Percentiles rank a stretch among this genome's conserved stretches.
Evolutionary conservation across 1,140 invertebrate species (phyloP).

Genomic region (Luehdorfia chinensis): DNA sequence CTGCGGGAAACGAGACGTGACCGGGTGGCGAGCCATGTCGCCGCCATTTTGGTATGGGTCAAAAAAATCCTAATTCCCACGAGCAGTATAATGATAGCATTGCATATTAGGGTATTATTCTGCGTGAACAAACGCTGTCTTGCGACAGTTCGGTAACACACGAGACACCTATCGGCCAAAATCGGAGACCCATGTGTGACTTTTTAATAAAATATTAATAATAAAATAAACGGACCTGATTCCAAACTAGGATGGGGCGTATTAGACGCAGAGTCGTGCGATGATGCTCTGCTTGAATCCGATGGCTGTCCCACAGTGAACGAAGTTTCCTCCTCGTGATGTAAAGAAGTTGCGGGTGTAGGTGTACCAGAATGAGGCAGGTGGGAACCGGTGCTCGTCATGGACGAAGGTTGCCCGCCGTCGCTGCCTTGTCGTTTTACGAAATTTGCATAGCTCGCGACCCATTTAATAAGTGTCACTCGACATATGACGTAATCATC

Average conservation of each 20-base stretch:
- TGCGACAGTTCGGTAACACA: too few species aligned
- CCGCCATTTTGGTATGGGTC: too few species aligned
- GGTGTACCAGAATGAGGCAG: constrained; percentile 51
- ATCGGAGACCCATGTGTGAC: too few species aligned
- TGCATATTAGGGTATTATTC: too few species aligned
- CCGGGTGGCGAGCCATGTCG: too few species aligned
- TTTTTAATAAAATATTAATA: too few species aligned
- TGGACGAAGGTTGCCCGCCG: constrained; percentile 66
- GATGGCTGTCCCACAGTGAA: constrained; percentile 72
- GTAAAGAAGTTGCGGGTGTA: constrained; percentile 51
- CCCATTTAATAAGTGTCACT: constrained; percentile 93
- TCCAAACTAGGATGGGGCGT: constrained; percentile 72
- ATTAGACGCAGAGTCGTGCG: constrained; percentile 61
- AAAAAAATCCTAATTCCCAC: too few species aligned
- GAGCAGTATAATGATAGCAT: too few species aligned
- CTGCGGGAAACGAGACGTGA: too few species aligned
- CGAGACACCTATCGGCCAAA: too few species aligned
- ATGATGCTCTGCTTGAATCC: constrained; percentile 62
- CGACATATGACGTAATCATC: constrained; percentile 85
- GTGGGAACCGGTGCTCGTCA: constrained; percentile 67
- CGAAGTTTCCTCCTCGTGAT: constrained; percentile 72
- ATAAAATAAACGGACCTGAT: constrained; percentile 61
- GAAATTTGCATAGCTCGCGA: constrained; percentile 90
- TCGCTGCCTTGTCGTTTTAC: constrained; percentile 78
- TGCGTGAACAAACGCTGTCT: too few species aligned